Base-by-base conservation (phyloP, 1,140 invertebrate genomes). In the Macrosteles quadrilineatus region DNA sequence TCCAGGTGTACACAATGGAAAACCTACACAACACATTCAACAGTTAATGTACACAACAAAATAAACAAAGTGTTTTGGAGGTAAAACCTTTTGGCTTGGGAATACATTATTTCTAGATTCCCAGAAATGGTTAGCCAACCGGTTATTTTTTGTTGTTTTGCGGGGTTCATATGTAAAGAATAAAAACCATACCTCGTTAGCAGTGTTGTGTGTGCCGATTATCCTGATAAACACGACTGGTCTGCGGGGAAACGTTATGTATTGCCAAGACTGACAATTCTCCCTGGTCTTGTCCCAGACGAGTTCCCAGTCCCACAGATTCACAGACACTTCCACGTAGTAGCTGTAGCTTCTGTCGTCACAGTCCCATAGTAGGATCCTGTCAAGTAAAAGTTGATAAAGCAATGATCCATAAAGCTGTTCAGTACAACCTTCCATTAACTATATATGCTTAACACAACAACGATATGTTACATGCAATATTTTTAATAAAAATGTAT, bases 1-100 rank as follows among this genome's bases (percentile, higher is more conserved):
- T 99, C 97, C 80, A 99, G 92, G 82, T 99, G 21, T 29, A 99
- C 97, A 80, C 94, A 94, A 80, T 99, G 97, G 81, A 99, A 99
- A 55, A 97, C 94, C 93, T 96, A 70, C 21, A 80, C 75, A 71
- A 69, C 55, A n/a, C n/a, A n/a, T n/a, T n/a, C n/a, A n/a, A n/a
- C 75, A 64, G 72, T 73, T 40, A 63, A 66, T 32, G 65, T 23
- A 27, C 31, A 63, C 68, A 59, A 53, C n/a, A n/a, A n/a, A n/a
- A n/a, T n/a, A n/a, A n/a, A n/a, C n/a, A n/a, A n/a, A n/a, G n/a
- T n/a, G n/a, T n/a, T n/a, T n/a, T n/a, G n/a, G n/a, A n/a, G n/a
- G n/a, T n/a, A n/a, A n/a, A n/a, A n/a, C n/a, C n/a, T n/a, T n/a
- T n/a, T n/a, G n/a, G n/a, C n/a, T n/a, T n/a, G n/a, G n/a, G n/a